Evolutionary conservation across 2,888 invertebrate genomes (phyloP).

Genomic region (Leucophenga montana): DNA sequence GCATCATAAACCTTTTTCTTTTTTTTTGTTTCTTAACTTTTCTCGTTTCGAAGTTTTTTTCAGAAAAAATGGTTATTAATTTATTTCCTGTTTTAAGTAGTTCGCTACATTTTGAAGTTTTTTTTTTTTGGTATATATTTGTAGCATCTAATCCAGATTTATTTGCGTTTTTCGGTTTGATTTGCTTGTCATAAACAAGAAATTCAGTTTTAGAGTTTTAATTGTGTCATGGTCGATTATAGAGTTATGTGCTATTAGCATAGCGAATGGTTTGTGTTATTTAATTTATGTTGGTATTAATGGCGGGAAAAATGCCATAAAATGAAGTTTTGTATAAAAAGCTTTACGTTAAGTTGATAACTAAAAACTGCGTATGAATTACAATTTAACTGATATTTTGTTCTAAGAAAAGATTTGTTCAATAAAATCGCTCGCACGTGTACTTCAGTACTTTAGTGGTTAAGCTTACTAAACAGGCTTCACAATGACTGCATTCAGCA

Average conservation of each 20-base stretch:
- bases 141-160: slow-evolving; percentile 19
- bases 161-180: slow-evolving; percentile 22
- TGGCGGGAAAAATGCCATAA: neutral
- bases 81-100: slow-evolving; percentile 18
- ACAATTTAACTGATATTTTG: no score
- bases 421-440: no score
- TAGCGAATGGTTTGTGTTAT: neutral
- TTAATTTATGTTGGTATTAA: neutral
- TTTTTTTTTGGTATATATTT: neutral
- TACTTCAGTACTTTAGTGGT: no score
- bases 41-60: neutral
- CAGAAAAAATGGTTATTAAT: slow-evolving; percentile 19
- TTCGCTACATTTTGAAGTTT: neutral
- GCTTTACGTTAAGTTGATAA: no score
- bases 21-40: neutral
- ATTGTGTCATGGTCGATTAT: slow-evolving; percentile 21
- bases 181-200: slow-evolving; percentile 10
- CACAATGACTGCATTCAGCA: no score
- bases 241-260: neutral
- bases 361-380: no score
- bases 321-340: neutral
- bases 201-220: slow-evolving; percentile 5
- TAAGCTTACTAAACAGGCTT: no score
- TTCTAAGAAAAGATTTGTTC: no score
- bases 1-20: slow-evolving; percentile 20